Percentiles rank a stretch among this genome's conserved stretches.
Evolutionary conservation across 2,113 vertebrate genomes (phyloP).

Genomic region (Halichoeres trimaculatus): DNA sequence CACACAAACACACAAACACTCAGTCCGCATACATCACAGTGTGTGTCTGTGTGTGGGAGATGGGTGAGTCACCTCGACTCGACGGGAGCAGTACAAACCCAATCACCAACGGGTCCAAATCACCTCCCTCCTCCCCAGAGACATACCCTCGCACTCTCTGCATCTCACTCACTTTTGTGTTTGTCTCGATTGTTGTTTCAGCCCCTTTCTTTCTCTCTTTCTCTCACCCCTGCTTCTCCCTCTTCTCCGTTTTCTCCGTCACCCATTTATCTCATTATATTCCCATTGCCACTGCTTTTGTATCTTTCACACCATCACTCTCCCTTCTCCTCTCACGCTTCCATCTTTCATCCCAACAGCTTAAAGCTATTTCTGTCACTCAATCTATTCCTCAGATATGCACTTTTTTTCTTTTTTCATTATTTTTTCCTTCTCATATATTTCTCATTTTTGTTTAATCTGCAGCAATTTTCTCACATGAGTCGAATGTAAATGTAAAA

Average conservation of each 20-base stretch:
- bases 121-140: conserved; percentile 50
- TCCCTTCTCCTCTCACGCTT: neutral
- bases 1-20: conserved; percentile 5
- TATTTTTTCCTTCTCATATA: neutral
- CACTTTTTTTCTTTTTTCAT: conserved; percentile 4
- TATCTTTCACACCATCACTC: conserved; percentile 43
- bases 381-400: conserved; percentile 50
- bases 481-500: conserved; percentile 32
- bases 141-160: conserved; percentile 41
- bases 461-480: conserved; percentile 29
- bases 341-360: conserved; percentile 50
- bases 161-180: conserved; percentile 21
- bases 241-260: conserved; percentile 13
- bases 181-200: conserved; percentile 19
- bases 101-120: conserved; percentile 68
- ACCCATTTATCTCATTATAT: conserved; percentile 63
- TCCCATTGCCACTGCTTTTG: conserved; percentile 42
- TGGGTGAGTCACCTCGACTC: conserved; percentile 68
- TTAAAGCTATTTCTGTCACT: conserved; percentile 58
- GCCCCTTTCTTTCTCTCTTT: conserved; percentile 7
- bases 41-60: conserved; percentile 48
- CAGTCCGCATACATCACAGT: conserved; percentile 13
- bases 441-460: conserved; percentile 37
- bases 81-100: conserved; percentile 57
- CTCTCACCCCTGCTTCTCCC: conserved; percentile 24